These are phyloP conservation scores for Aldabrachelys gigantea DNA, from an alignment of 2,113 vertebrate species.

Conservation along the genomic window DNA sequence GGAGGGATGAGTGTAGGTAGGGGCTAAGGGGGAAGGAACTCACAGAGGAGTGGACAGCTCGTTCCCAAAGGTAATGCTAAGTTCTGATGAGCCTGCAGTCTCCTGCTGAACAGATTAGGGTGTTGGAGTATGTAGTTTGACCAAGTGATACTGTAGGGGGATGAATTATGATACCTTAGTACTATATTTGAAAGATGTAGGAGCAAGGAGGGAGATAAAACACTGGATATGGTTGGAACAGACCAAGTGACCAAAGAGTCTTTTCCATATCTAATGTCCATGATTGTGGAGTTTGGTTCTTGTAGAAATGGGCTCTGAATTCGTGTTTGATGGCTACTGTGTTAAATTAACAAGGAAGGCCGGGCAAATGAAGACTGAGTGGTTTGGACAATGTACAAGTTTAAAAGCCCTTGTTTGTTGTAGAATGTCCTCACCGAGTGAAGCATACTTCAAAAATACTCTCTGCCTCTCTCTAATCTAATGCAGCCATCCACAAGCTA, in stretches of 20 bases:
- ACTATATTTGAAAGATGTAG: background rate
- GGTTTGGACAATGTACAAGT: background rate
- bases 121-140: background rate
- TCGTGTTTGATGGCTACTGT: slow-evolving; percentile 20
- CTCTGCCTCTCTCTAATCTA: background rate
- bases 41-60: background rate
- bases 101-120: background rate
- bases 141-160: background rate
- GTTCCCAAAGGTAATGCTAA: background rate
- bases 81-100: background rate
- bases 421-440: slow-evolving; percentile 47
- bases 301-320: background rate
- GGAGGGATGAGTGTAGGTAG: background rate
- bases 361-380: background rate
- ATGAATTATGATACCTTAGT: background rate
- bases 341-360: slow-evolving; percentile 22
- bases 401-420: slow-evolving; percentile 60
- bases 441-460: background rate
- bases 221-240: background rate
- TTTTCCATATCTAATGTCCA: background rate
- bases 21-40: background rate
- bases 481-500: background rate
- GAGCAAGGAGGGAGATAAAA: background rate
- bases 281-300: slow-evolving; percentile 27
- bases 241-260: slow-evolving; percentile 37